Evolutionary conservation across 2,797 vertebrate species (phyloP).

Genomic region (Danio albolineatus): DNA sequence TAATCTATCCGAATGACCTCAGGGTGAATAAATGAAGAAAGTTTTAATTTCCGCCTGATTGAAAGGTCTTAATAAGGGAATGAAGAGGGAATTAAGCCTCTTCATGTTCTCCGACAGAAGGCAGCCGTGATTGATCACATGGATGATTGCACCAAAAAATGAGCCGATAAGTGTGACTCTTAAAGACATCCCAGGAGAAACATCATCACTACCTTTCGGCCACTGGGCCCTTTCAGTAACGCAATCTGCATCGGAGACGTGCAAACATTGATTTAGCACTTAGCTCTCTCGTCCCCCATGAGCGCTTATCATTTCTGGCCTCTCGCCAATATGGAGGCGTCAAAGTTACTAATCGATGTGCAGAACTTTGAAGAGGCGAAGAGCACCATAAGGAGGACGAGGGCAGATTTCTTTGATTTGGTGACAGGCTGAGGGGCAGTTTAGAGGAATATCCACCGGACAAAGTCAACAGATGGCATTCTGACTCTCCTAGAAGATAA

Average conservation of each 20-base stretch:
- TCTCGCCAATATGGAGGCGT: conserved; percentile 71
- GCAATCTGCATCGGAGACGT: conserved; percentile 78
- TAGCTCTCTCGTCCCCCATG: conserved; percentile 81
- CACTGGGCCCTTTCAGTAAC: conserved; percentile 75
- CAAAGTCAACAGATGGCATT: conserved; percentile 61
- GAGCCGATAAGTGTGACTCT: conserved; percentile 72
- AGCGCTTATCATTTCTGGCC: conserved; percentile 81
- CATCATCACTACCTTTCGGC: conserved; percentile 76
- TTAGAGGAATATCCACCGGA: conserved; percentile 23
- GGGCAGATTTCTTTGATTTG: conserved; percentile 62
- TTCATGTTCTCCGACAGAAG: conserved; percentile 50
- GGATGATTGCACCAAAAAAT: conserved; percentile 70
- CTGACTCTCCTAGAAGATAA: conserved; percentile 23
- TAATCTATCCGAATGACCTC: neutral
- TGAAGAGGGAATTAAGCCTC: conserved; percentile 27
- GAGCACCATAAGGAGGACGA: conserved; percentile 54
- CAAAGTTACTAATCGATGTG: conserved; percentile 80
- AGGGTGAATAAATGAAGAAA: conserved; percentile 4
- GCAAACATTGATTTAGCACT: conserved; percentile 85
- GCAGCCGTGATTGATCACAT: conserved; percentile 70
- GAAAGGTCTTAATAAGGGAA: conserved; percentile 12
- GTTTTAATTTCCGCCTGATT: neutral
- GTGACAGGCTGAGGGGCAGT: conserved; percentile 59
- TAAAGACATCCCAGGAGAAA: conserved; percentile 78
- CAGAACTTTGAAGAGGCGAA: conserved; percentile 73